Base-by-base conservation (phyloP, 2,113 vertebrate species). In the Bombycilla garrulus region DNA sequence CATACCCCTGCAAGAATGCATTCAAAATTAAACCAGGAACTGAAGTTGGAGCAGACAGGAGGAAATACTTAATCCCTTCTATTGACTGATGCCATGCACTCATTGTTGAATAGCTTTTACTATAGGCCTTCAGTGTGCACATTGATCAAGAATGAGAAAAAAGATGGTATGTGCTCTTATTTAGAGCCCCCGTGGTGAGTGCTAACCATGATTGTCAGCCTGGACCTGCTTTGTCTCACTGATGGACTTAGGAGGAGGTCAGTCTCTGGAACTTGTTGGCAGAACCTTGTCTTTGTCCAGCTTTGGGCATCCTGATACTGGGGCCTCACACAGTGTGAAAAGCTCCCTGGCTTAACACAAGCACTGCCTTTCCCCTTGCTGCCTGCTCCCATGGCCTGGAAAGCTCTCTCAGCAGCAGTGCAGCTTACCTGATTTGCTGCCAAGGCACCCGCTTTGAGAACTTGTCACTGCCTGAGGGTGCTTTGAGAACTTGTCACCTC, bases 81-180 rank as follows among this genome's bases (percentile, higher is more conserved):
- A 13, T 28, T 50, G 29, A 47, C 35, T 51, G 38, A 56, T 62
- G 22, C 24, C 28, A 13, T 6, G 36, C 0, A 0, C 56, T 84
- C 53, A 28, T 84, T 1, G 0, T 22, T 56, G 26, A 83, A 8
- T 31, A 48, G 40, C 35, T 74, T 62, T 70, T 72, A 29, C 25
- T 44, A 38, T 8, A 47, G 81, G 17, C 26, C 19, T 48, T 62
- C 50, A 31, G 40, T 11, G 11, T 48, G 24, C 42, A 21, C 33
- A 50, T 23, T 40, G 40, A 56, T 40, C 35, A 76, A 67, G 40
- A 82, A 89, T 10, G 12, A 71, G 42, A 51, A 62, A 80, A 65
- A 8, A 1, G 10, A 21, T 20, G 35, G 3, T 9, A 31, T 20
- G 4, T 56, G 67, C 42, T 66, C 51, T 66, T 70, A 44, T n/a